Evolutionary conservation across 2,113 vertebrate genomes (phyloP).

Genomic region (Amazona guildingii): DNA sequence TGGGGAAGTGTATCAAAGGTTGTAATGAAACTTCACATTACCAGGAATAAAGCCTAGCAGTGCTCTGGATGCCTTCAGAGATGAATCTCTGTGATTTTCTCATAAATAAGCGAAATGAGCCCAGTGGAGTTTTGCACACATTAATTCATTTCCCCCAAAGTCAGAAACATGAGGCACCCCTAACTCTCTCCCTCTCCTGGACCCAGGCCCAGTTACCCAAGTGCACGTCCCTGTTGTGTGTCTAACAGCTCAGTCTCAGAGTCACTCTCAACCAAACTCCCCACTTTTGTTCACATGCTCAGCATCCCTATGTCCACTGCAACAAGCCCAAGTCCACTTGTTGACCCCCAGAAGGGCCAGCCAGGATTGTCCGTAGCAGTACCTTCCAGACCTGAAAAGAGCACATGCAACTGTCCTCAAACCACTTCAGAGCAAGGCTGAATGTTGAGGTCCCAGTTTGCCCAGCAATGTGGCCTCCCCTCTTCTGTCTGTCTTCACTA

Average conservation of each 20-base stretch:
- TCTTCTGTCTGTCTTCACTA: not conserved
- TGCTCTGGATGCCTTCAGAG: slow-evolving; percentile 36
- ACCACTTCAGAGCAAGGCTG: not conserved
- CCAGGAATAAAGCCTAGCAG: slow-evolving; percentile 4
- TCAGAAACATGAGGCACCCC: not conserved
- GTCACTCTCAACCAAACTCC: not conserved
- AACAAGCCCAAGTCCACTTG: not conserved
- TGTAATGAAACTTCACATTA: not conserved
- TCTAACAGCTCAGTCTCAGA: accelerated
- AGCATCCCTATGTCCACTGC: not conserved
- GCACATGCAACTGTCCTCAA: not conserved
- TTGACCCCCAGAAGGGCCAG: not conserved
- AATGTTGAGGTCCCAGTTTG: not conserved
- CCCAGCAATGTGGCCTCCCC: not conserved
- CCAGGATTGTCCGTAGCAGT: not conserved
- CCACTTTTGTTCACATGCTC: accelerated
- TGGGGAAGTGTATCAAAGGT: slow-evolving; percentile 18
- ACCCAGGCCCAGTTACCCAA: not conserved
- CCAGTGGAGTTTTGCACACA: not conserved
- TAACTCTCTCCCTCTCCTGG: not conserved
- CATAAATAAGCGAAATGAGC: not conserved
- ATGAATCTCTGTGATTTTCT: not conserved
- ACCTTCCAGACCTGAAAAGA: not conserved
- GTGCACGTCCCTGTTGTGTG: accelerated
- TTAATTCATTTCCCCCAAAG: not conserved